Conservation (phyloP, 2,888 invertebrate species). For the Coelogynopora nodosa region DNA sequence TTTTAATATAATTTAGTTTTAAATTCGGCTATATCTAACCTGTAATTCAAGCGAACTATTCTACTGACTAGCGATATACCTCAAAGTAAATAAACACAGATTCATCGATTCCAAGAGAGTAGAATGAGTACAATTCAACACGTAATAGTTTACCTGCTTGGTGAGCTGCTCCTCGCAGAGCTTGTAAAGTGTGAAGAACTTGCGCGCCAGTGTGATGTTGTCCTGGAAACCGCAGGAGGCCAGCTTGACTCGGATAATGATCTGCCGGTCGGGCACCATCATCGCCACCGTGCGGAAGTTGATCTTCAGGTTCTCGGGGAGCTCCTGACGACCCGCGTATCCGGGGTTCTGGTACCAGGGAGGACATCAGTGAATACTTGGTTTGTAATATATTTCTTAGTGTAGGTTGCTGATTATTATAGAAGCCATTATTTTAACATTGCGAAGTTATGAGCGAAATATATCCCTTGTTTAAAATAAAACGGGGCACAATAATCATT, state of each 20-base stretch:
- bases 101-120: neutral
- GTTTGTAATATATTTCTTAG: no score
- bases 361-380: no score
- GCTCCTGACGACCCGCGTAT: slow-evolving; percentile 62
- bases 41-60: no score
- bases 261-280: slow-evolving; percentile 63
- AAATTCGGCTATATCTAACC: no score
- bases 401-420: no score
- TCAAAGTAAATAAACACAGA: no score
- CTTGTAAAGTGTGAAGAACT: slow-evolving; percentile 62
- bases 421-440: no score
- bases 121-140: neutral
- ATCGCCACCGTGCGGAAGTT: slow-evolving; percentile 62
- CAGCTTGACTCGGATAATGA: slow-evolving; percentile 63
- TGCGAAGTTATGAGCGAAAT: no score
- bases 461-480: no score
- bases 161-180: slow-evolving; percentile 63
- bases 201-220: slow-evolving; percentile 60
- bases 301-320: slow-evolving; percentile 63
- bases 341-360: slow-evolving; percentile 63
- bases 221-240: slow-evolving; percentile 62
- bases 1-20: no score
- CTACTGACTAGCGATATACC: no score
- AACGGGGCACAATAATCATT: no score
- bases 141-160: slow-evolving; percentile 60